Conservation (phyloP, 2,888 invertebrate species). For the Melinopterus prodromus region DNA sequence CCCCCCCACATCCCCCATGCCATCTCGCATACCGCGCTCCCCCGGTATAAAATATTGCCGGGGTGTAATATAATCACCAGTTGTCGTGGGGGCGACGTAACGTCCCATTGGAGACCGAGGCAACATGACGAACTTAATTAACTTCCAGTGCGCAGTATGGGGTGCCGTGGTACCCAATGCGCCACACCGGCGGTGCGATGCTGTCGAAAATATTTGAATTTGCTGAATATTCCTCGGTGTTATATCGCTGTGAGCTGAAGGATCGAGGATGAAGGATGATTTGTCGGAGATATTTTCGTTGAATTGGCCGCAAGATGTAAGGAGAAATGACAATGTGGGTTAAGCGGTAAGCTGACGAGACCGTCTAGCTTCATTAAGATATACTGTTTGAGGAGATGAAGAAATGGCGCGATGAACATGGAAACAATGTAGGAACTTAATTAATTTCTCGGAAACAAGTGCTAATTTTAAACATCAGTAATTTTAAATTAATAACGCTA, state of each 20-base stretch:
- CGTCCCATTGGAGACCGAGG: conserved; percentile 25
- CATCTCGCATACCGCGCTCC: background rate
- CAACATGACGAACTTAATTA: conserved; percentile 27
- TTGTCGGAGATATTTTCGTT: background rate
- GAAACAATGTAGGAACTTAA: too few species aligned
- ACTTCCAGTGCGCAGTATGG: conserved; percentile 11
- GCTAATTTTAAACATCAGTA: too few species aligned
- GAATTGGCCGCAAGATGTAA: background rate
- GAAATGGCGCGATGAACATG: too few species aligned
- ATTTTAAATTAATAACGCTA: too few species aligned
- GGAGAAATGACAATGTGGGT: background rate
- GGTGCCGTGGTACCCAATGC: background rate
- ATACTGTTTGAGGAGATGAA: too few species aligned
- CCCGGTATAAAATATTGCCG: conserved; percentile 22
- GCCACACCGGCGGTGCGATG: background rate
- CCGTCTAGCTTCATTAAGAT: too few species aligned
- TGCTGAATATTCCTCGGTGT: background rate
- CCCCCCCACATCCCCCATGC: background rate
- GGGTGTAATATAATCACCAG: conserved; percentile 25
- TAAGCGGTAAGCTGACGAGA: too few species aligned
- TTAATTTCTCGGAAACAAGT: too few species aligned
- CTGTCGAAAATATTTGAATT: conserved; percentile 20
- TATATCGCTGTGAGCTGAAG: background rate
- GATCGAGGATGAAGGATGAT: background rate
- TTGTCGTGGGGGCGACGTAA: conserved; percentile 23